Base-by-base conservation (phyloP, 2,797 vertebrate genomes). In the Avahi laniger region DNA sequence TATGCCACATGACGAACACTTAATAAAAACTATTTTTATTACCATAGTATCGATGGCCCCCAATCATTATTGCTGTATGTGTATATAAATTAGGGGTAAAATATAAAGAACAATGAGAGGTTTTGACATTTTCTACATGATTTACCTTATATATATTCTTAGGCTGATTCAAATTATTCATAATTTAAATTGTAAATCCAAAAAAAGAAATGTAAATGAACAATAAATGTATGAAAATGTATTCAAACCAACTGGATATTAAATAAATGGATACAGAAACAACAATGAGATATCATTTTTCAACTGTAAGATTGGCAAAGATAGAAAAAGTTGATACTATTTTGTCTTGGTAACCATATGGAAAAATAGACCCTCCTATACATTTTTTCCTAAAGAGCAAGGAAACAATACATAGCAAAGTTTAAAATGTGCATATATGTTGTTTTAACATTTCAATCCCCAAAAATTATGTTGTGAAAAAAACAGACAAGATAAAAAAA, bases 21-120 rank as follows among this genome's bases (percentile, higher is more conserved):
- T 69, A 83, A 57, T 72, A 75, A 41, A 93, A 92, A 35, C 10
- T 94, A 41, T 81, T 93, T 92, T 92, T 59, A 72, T 86, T 90
- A 79, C 33, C 7, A 46, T 59, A 52, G 14, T 46, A 73, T 69
- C 61, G 12, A 75, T 75, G 22, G 43, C 26, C 69, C 83, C n/a
- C 70, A 79, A 48, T 63, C 20, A 73, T 88, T 67, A 54, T 59
- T 65, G 33, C 72, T 84, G 48, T 69, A 73, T 87, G 9, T 72
- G 13, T 43, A 28, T 38, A 73, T 79, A 91, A 87, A 93, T 82
- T 76, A n/a, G 22, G 35, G 50, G 43, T 24, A 63, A 69, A 46
- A 73, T 88, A 73, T 67, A 54, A 88, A 35, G 38, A 93, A 41
- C 33, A 28, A 5, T 57, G 73, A 82, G 57, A 96, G 33, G 3